Evolutionary conservation across 2,888 invertebrate genomes (phyloP), one percentile per base, ranked within the genome.

Genomic region (Epistrophe eligans): DNA sequence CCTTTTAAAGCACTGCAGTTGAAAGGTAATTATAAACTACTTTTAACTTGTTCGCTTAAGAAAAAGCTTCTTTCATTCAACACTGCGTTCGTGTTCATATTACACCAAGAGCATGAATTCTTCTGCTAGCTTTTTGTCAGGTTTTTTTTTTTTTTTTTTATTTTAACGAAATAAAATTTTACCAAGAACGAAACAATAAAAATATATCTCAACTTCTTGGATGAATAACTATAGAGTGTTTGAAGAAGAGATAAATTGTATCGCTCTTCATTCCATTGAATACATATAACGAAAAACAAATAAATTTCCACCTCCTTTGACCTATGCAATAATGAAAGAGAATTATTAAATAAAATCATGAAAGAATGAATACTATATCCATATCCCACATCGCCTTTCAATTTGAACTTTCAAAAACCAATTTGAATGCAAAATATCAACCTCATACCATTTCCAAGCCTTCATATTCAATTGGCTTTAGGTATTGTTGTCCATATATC

Each of bases 341-440:
- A 72, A 45, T 50, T 73, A 79, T 79, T 72, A 70, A 70, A 79
- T 74, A 84, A 77, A 67, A 70, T 60, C 72, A 71, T 66, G 15
- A 58, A 43, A 81, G 74, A 70, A 81, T 45, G 48, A 57, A 77
- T 57, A 32, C 43, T 62, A 19, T 11, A 38, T 66, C 7, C 24
- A 50, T 11, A 38, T 66, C 9, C 24, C 58, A 24, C 24, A 52
- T 38, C 50, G 40, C 79, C 60, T 58, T 76, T 84, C 58, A 71
- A 55, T 72, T 76, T 74, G 28, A 60, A 57, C 60, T 77, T 52
- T 77, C 60, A 55, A 74, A 84, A 84, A 67, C 52, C 73, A 77
- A 84, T 84, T 80, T 80, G 66, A 72, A 84, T 84, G 84, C 80
- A 70, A 84, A 84, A 84, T 80, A 66, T 57, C 19, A 55, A 13